Base-by-base conservation (phyloP, 2,888 invertebrate species). In the Agrypnus murinus region DNA sequence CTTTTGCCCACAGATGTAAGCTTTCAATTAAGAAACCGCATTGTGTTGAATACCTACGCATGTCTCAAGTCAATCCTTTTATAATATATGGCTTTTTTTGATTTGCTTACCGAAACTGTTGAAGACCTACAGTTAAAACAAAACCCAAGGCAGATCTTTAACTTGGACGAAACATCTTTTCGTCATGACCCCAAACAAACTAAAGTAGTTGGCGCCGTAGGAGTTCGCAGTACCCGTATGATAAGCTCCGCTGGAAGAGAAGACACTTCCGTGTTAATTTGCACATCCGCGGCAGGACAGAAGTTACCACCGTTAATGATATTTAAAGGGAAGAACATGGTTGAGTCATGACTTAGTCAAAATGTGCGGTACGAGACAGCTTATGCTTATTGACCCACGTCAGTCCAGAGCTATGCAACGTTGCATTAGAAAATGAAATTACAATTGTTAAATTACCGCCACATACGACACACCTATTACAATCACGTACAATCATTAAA, bases 311-410 rank as follows among this genome's bases (percentile, higher is more conserved):
- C 73, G 8, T 36, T 71, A 15, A 57, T 72, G 10, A 73, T 38
- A 75, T 65, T 46, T 74, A 79, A 63, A 77, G 80, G n/a, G 79
- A 78, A 73, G 75, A 79, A 2, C 17, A 46, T 46, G 7, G 17
- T 46, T 46, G 17, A 17, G 19, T 19, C 19, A 17, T 17, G n/a
- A n/a, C n/a, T n/a, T n/a, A 12, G 1, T 17, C 19, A 2, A 19
- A 55, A 55, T 32, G 36, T 32, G 10, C 10, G 5, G 2, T 9
- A 55, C 14, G 6, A 12, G 34, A 34, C 55, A 12, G 32, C 19
- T 25, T 50, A 57, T 17, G 14, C 55, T n/a, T n/a, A 10, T 34
- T 15, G 1, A 57, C 36, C 9, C 38, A 57, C 10, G 38, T 36
- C 10, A 19, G 19, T 12, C 3, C 19, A 4, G 34, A 55, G 2